Conservation (phyloP, 2,797 vertebrate species). For the Masticophis lateralis region DNA sequence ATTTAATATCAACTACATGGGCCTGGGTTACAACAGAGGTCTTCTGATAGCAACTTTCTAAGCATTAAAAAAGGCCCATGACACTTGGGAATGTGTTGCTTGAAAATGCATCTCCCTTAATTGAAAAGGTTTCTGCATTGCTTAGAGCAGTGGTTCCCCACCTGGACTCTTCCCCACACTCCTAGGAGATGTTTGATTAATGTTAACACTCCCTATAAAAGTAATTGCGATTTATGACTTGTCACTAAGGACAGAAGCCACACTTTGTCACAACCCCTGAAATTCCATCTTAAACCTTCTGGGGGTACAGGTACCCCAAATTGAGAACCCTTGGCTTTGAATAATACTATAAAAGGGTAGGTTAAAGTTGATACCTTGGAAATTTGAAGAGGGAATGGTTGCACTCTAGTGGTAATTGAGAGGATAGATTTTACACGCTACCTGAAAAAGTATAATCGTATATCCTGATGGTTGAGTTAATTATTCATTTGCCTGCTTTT, state of each 20-base stretch:
- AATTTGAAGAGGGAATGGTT: background rate
- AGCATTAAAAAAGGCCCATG: background rate
- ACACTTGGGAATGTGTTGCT: background rate
- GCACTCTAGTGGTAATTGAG: background rate
- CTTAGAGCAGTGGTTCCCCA: background rate
- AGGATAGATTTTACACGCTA: background rate
- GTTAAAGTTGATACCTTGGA: background rate
- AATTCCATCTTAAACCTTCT: background rate
- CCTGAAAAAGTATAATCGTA: background rate
- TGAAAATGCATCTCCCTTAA: background rate
- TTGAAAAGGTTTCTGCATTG: background rate
- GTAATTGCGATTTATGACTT: background rate
- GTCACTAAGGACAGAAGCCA: background rate
- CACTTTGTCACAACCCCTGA: background rate
- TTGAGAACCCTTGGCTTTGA: background rate
- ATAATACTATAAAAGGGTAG: background rate
- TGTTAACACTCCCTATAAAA: background rate
- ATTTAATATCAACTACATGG: too few relatives aligned
- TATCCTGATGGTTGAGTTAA: background rate
- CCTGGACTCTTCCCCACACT: background rate
- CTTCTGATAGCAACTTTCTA: background rate
- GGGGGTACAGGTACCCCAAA: background rate
- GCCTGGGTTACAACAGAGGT: too few relatives aligned
- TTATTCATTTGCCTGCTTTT: slow-evolving; percentile 26
- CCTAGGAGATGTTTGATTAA: background rate